Evolutionary conservation across 2,888 invertebrate species (phyloP).

Genomic region (Gandaritis pyraliata): DNA sequence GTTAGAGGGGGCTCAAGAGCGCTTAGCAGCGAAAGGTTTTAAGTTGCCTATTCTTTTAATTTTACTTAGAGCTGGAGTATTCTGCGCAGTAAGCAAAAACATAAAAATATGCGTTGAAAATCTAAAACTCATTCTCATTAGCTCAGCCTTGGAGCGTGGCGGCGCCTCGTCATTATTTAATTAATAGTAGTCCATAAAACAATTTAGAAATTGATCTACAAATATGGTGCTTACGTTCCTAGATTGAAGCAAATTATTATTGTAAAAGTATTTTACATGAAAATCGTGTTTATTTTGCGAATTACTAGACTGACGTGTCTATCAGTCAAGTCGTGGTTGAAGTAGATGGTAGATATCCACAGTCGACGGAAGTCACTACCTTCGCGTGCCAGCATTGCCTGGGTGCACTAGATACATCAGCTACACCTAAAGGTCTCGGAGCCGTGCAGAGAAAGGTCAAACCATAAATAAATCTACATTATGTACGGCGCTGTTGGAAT

Average conservation of each 20-base stretch:
- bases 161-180: no score
- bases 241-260: background rate
- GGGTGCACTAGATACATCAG: conserved; percentile 50
- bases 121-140: no score
- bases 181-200: no score
- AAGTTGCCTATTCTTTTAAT: background rate
- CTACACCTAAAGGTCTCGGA: conserved; percentile 48
- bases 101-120: no score
- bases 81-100: no score
- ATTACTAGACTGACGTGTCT: conserved; percentile 32
- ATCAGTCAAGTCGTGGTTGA: conserved; percentile 39
- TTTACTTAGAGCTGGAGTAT: background rate
- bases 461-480: conserved; percentile 55
- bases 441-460: conserved; percentile 55
- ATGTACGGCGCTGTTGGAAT: conserved; percentile 37
- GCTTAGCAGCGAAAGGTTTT: background rate
- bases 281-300: conserved; percentile 20
- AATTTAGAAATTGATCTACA: no score
- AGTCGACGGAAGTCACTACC: conserved; percentile 52
- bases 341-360: conserved; percentile 53
- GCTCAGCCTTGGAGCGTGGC: no score
- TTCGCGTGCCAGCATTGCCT: conserved; percentile 59
- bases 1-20: background rate
- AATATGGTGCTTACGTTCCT: no score
- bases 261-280: conserved; percentile 5